A percentile compares a stretch with the other conserved stretches of the same genome.
Conservation (phyloP, 2,888 invertebrate genomes). For the Ephialtes manifestator region DNA sequence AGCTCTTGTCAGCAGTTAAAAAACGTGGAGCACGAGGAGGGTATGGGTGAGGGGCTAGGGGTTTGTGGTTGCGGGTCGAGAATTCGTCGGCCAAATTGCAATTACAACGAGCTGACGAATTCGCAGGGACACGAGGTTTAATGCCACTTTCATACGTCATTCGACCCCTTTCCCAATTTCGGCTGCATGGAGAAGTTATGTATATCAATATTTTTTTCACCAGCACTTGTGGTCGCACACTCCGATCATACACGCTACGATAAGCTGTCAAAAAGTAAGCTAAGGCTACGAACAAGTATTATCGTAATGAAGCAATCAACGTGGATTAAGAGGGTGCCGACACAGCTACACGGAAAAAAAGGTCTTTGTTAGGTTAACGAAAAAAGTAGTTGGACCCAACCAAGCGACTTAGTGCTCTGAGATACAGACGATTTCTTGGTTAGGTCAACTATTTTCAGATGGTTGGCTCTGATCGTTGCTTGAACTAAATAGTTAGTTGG, state of each 20-base stretch:
- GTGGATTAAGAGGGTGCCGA: neutral
- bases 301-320: slow-evolving; percentile 50
- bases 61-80: neutral
- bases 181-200: neutral
- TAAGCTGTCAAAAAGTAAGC: neutral
- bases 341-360: too few relatives aligned
- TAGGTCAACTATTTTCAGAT: too few relatives aligned
- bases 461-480: too few relatives aligned
- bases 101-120: slow-evolving; percentile 49
- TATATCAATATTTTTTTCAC: slow-evolving; percentile 22
- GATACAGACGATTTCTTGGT: too few relatives aligned
- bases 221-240: neutral
- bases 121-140: slow-evolving; percentile 17
- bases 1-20: slow-evolving; percentile 34
- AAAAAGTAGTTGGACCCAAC: too few relatives aligned
- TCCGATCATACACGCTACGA: neutral
- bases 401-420: too few relatives aligned
- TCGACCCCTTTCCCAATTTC: neutral
- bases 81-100: slow-evolving; percentile 42
- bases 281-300: slow-evolving; percentile 31
- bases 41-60: neutral
- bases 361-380: too few relatives aligned
- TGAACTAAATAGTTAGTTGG: too few relatives aligned
- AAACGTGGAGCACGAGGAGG: neutral
- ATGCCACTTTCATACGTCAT: slow-evolving; percentile 33